Conservation (phyloP, 2,888 invertebrate species). For the Andricus quercusramuli region DNA sequence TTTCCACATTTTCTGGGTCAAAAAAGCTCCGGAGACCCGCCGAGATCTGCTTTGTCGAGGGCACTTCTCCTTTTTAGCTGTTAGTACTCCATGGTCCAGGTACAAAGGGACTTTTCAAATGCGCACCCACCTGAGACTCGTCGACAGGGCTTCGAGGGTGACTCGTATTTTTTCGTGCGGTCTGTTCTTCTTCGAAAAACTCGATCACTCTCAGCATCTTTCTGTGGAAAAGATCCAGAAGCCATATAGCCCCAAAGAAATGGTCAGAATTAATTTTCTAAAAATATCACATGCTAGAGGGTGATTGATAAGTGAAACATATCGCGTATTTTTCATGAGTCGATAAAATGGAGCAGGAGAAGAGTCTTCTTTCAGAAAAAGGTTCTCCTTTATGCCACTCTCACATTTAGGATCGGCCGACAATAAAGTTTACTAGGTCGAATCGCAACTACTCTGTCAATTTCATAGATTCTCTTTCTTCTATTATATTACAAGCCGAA, state of each 20-base stretch:
- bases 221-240: background rate
- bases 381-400: background rate
- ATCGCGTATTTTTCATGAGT: constrained; percentile 9
- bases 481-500: constrained; percentile 18
- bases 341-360: constrained; percentile 5
- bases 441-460: constrained; percentile 40
- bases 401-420: background rate
- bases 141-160: background rate
- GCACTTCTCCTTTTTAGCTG: constrained; percentile 2
- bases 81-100: background rate
- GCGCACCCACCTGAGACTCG: constrained; percentile 23
- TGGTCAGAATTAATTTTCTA: constrained; percentile 29
- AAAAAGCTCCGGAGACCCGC: constrained; percentile 9
- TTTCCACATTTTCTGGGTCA: constrained; percentile 36
- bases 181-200: constrained; percentile 26
- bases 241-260: background rate
- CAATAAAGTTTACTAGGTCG: constrained; percentile 37
- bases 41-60: constrained; percentile 13
- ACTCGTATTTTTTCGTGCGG: constrained; percentile 30
- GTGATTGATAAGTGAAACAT: constrained; percentile 17
- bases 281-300: background rate
- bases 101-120: constrained; percentile 6
- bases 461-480: constrained; percentile 31
- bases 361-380: background rate
- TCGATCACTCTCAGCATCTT: background rate